These are phyloP conservation scores for Kuschelorhynchus macadamiae DNA, from an alignment of 2,888 invertebrate species.

Conservation along the genomic window DNA sequence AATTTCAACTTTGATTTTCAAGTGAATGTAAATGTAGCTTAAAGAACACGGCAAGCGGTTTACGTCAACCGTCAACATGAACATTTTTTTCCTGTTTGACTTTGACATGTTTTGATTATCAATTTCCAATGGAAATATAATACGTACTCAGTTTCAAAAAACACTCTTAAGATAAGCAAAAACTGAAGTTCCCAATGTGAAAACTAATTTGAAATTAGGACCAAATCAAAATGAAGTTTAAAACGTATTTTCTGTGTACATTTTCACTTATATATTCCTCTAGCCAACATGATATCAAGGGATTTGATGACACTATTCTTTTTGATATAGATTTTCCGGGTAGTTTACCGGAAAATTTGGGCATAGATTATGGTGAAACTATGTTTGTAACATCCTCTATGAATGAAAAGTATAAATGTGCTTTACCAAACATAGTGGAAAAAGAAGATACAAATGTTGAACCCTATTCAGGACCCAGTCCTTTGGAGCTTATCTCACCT, in stretches of 20 bases:
- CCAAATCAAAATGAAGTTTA: not conserved
- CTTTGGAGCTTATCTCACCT: constrained; percentile 82
- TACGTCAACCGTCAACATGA: too few species aligned
- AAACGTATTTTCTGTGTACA: not conserved
- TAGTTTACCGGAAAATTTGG: constrained; percentile 63
- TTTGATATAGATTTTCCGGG: constrained; percentile 87
- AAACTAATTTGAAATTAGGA: not conserved
- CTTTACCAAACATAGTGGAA: constrained; percentile 78
- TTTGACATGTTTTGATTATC: too few species aligned
- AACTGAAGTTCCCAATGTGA: not conserved
- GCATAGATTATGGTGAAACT: constrained; percentile 69
- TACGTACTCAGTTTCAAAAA: too few species aligned
- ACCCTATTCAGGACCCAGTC: constrained; percentile 80
- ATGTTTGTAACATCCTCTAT: constrained; percentile 81
- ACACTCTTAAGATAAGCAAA: too few species aligned
- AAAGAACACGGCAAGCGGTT: too few species aligned
- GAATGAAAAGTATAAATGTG: constrained; percentile 88
- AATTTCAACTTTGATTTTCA: too few species aligned
- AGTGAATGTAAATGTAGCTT: too few species aligned
- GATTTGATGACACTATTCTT: constrained; percentile 86
- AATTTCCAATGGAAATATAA: too few species aligned
- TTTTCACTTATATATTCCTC: constrained; percentile 18
- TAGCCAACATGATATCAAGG: constrained; percentile 74
- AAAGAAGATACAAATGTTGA: constrained; percentile 73
- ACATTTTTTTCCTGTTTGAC: too few species aligned